phyloP scores from a whole-genome alignment of 2,113 vertebrate genomes.

The Malurus elegans region DNA sequence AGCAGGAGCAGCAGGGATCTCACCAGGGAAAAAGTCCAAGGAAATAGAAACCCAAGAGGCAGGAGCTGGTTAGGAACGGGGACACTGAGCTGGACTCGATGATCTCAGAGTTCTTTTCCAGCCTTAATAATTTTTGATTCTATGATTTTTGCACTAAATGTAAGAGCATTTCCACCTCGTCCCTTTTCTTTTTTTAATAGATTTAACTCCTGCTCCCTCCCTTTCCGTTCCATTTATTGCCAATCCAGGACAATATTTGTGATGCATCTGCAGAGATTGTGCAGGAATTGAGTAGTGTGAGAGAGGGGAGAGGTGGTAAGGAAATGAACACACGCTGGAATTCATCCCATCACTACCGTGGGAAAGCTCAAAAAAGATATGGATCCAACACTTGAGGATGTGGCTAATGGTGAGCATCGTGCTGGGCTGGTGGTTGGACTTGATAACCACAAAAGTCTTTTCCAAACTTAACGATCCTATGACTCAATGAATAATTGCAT shows the following conservation, averaged over 20 bases:
- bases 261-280: neutral
- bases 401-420: accelerated
- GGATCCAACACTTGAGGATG: neutral
- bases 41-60: neutral
- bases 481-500: neutral
- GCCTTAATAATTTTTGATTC: neutral
- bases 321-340: neutral
- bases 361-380: accelerated
- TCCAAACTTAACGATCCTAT: neutral
- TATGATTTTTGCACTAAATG: neutral
- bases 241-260: accelerated
- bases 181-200: neutral
- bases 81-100: neutral
- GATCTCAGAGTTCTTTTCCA: neutral
- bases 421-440: neutral
- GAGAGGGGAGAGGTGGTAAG: neutral
- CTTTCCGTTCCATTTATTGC: neutral
- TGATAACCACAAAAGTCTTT: neutral
- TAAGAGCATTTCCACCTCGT: neutral
- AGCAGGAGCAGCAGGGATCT: neutral
- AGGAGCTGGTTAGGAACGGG: neutral
- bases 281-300: accelerated
- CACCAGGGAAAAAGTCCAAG: neutral
- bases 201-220: neutral
- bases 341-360: neutral